These are phyloP conservation scores for Epinephelus malabaricus DNA, from an alignment of 2,797 vertebrate genomes.

Conservation along the genomic window DNA sequence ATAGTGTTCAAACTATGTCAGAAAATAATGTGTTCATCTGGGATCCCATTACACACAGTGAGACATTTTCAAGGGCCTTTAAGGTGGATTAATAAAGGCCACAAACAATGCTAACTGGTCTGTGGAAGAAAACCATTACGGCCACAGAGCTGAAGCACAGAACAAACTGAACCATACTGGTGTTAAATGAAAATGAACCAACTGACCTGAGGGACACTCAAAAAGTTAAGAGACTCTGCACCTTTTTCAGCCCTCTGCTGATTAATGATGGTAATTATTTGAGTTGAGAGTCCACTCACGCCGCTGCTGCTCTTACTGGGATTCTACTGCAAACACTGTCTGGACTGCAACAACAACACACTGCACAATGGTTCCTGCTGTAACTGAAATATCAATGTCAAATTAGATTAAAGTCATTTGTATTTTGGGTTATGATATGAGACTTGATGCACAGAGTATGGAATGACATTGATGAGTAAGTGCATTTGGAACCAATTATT, in stretches of 20 bases:
- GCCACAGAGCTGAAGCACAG: conserved; percentile 14
- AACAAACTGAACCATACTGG: conserved; percentile 8
- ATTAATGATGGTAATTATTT: conserved; percentile 75
- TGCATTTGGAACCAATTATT: conserved; percentile 8
- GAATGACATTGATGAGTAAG: background rate
- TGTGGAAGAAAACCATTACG: conserved; percentile 1
- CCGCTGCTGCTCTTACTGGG: conserved; percentile 24
- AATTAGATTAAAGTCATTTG: background rate
- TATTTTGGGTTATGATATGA: background rate
- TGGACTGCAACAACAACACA: conserved; percentile 1
- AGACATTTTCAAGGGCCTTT: background rate
- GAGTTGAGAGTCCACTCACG: conserved; percentile 46
- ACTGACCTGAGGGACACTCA: conserved; percentile 37
- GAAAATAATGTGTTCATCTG: background rate
- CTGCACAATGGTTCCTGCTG: conserved; percentile 5
- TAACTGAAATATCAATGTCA: background rate
- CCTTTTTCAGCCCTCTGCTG: conserved; percentile 54
- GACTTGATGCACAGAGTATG: background rate
- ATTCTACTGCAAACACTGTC: conserved; percentile 9
- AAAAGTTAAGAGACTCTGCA: conserved; percentile 37
- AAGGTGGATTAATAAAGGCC: background rate
- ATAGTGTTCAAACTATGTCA: background rate
- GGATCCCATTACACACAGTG: background rate
- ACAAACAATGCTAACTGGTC: background rate
- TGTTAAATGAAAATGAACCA: conserved; percentile 45